Conservation (phyloP, 1,140 invertebrate genomes). For the Cepaea nemoralis region DNA sequence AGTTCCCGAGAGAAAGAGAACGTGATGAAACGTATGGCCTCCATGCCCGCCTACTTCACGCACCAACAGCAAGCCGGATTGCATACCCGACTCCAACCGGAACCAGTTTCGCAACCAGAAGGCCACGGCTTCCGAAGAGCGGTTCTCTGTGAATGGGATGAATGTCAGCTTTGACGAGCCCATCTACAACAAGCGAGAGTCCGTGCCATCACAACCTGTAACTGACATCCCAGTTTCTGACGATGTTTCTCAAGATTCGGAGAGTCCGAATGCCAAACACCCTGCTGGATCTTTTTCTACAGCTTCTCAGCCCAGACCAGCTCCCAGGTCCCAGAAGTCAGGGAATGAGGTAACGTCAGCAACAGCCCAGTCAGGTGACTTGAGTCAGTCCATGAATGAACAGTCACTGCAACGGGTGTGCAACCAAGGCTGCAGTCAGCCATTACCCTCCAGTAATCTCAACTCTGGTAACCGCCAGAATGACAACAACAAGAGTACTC, state of each 20-base stretch:
- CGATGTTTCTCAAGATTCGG: neutral
- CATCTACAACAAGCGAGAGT: conserved; percentile 48
- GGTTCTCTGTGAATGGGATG: conserved; percentile 49
- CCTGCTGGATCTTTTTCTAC: neutral
- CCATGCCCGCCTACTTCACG: conserved; percentile 44
- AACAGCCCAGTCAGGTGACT: neutral
- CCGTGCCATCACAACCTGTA: neutral
- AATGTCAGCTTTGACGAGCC: conserved; percentile 69
- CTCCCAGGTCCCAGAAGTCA: neutral
- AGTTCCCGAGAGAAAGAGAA: conserved; percentile 44
- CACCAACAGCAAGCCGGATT: conserved; percentile 13
- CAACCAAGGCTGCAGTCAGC: neutral
- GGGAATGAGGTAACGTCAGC: neutral
- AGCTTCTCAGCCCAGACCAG: conserved; percentile 15
- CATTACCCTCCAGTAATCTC: neutral
- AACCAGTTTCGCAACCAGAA: neutral
- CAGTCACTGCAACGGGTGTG: neutral
- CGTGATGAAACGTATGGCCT: conserved; percentile 46
- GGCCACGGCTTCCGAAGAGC: conserved; percentile 35
- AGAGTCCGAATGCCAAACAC: neutral
- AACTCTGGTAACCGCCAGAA: neutral
- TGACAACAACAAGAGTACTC: neutral
- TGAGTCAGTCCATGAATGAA: neutral
- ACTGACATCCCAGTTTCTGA: conserved; percentile 14
- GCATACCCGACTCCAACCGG: neutral